Conservation (phyloP, 2,888 invertebrate genomes). For the Leucoptera coffeella region DNA sequence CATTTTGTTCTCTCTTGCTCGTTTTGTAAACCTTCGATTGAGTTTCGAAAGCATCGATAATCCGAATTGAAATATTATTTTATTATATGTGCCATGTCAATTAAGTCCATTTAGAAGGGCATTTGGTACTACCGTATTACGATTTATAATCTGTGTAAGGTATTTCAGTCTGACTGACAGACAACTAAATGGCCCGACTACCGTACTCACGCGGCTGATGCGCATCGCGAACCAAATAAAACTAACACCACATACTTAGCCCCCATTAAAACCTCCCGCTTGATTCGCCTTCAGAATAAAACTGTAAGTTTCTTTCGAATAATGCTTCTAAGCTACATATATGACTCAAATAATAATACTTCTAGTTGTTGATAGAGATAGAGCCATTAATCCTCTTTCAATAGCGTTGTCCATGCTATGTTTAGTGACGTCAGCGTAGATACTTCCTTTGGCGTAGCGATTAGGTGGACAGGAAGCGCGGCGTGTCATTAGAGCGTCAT, state of each 20-base stretch:
- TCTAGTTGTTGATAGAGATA: no score
- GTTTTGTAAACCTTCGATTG: neutral
- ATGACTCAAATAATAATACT: no score
- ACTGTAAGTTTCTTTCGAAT: no score
- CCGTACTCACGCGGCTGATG: constrained; percentile 17
- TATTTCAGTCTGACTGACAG: constrained; percentile 33
- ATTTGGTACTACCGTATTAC: constrained; percentile 46
- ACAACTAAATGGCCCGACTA: constrained; percentile 34
- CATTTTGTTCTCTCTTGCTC: neutral
- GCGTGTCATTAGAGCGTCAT: constrained; percentile 47
- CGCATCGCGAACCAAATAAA: constrained; percentile 26
- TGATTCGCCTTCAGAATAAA: no score
- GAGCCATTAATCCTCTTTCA: no score
- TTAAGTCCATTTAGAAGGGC: constrained; percentile 37
- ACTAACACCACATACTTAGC: no score
- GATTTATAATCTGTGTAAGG: constrained; percentile 46
- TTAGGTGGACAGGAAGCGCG: constrained; percentile 46
- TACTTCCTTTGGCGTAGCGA: constrained; percentile 39
- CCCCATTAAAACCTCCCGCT: no score
- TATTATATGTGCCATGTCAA: constrained; percentile 14
- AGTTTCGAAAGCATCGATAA: no score
- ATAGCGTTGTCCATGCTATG: no score
- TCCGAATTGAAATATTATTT: no score
- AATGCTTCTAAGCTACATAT: no score
- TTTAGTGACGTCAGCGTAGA: constrained; percentile 42